Evolutionary conservation across 1,140 invertebrate species (phyloP).

Genomic region (Drosophila mojavensis): DNA sequence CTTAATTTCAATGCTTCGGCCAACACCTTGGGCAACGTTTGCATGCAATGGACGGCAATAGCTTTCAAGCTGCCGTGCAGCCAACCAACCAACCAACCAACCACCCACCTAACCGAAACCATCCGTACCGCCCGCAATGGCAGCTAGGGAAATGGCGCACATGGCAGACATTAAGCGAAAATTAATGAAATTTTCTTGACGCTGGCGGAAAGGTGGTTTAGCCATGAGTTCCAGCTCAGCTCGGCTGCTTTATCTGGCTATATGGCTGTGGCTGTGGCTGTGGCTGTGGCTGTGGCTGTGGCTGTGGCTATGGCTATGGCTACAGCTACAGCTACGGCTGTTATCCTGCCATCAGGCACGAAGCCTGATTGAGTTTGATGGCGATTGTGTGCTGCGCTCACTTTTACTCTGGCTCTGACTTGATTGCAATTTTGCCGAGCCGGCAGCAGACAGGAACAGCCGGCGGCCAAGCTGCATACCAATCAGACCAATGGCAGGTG

Average conservation of each 20-base stretch:
- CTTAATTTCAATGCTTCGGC: constrained; percentile 1
- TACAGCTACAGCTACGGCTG: constrained; percentile 28
- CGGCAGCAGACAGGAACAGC: constrained; percentile 27
- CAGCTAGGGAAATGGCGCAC: constrained; percentile 70
- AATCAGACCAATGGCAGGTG: constrained; percentile 50
- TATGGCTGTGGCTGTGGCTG: constrained; percentile 1
- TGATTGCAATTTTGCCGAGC: constrained; percentile 68
- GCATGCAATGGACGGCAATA: constrained; percentile 9
- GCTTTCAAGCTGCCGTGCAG: neutral
- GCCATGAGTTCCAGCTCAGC: constrained; percentile 18
- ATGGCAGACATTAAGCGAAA: constrained; percentile 78
- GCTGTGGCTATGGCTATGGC: constrained; percentile 10
- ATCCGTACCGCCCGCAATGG: neutral
- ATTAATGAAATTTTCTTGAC: constrained; percentile 73
- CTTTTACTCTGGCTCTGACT: constrained; percentile 49
- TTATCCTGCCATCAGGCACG: constrained; percentile 70
- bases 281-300: constrained; percentile 11
- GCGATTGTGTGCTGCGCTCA: constrained; percentile 67
- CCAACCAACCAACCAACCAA: neutral
- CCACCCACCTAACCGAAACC: neutral
- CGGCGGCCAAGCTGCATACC: constrained; percentile 49
- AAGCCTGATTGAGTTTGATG: constrained; percentile 78
- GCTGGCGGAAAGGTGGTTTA: constrained; percentile 31
- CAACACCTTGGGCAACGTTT: constrained; percentile 29
- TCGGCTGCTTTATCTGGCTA: constrained; percentile 17